Base-by-base conservation (phyloP, 1,140 invertebrate species). In the Hylyphantes graminicola region DNA sequence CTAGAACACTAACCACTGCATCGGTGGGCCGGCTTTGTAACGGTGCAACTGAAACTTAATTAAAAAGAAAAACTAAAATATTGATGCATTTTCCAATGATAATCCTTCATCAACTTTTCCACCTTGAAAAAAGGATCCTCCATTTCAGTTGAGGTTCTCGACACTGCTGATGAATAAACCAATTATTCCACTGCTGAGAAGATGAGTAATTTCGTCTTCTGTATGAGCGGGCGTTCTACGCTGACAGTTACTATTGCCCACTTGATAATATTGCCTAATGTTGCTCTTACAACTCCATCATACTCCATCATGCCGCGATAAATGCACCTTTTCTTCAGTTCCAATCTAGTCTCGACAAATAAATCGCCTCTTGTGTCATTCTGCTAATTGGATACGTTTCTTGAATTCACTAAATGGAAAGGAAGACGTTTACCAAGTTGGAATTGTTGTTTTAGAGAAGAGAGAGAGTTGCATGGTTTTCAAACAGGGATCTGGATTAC, bases 261-360 rank as follows among this genome's bases (percentile, higher is more conserved):
- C 51, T 78, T 78, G 8, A n/a, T 21, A 12, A 21, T 78, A 50
- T 72, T 59, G 54, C 78, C 50, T 80, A 70, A 70, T 70, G 65
- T 48, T 51, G 12, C 35, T n/a, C 11, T 80, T 70, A 70, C 78
- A 61, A 7, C 79, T 81, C 59, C 79, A 81, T 81, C 79, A 73
- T 73, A 72, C 57, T 81, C 79, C 55, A 81, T 81, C 79, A 73
- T 80, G 50, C 53, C 7, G 19, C 19, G 70, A 57, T 70, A 70
- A 80, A 54, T 19, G 8, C 53, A 21, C 55, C 50, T 80, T 59
- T 21, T 17, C 13, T 13, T 11, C 35, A 35, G 35, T 35, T 70
- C n/a, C 51, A 55, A 54, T 78, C 61, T n/a, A 19, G 51, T 67
- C 70, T 68, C 15, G 59, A 61, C 21, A 35, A 61, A 53, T 53